These are phyloP conservation scores for Caligus rogercresseyi DNA, from an alignment of 1,140 invertebrate species.

Conservation along the genomic window DNA sequence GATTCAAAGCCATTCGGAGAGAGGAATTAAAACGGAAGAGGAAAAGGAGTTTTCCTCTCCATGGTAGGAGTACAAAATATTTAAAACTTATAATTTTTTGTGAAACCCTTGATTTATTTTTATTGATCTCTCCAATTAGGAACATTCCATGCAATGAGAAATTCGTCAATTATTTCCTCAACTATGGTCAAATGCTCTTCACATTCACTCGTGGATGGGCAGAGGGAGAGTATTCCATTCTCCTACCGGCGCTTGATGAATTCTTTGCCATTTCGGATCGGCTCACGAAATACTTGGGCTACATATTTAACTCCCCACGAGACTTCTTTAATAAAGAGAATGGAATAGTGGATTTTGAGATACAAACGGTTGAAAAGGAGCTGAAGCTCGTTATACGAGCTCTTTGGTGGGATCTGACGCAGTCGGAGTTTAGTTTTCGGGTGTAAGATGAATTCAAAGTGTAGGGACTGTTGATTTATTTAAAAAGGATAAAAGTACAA, in stretches of 20 bases:
- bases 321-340: background rate
- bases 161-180: background rate
- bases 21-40: too few relatives aligned
- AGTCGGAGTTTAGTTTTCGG: background rate
- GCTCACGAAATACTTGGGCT: background rate
- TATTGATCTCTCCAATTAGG: too few relatives aligned
- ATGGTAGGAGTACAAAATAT: too few relatives aligned
- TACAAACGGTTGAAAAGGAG: background rate
- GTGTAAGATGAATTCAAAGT: too few relatives aligned
- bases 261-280: background rate
- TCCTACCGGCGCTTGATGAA: background rate
- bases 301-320: background rate
- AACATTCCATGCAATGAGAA: too few relatives aligned
- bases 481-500: too few relatives aligned
- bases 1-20: too few relatives aligned
- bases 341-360: too few relatives aligned
- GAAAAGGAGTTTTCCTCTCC: background rate
- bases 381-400: background rate
- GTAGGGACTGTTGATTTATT: too few relatives aligned
- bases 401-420: background rate
- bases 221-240: background rate
- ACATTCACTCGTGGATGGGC: background rate
- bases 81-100: too few relatives aligned
- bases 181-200: background rate
- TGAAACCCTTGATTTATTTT: too few relatives aligned